phyloP scores from a whole-genome alignment of 1,140 invertebrate genomes.

The Sesamia nonagrioides region DNA sequence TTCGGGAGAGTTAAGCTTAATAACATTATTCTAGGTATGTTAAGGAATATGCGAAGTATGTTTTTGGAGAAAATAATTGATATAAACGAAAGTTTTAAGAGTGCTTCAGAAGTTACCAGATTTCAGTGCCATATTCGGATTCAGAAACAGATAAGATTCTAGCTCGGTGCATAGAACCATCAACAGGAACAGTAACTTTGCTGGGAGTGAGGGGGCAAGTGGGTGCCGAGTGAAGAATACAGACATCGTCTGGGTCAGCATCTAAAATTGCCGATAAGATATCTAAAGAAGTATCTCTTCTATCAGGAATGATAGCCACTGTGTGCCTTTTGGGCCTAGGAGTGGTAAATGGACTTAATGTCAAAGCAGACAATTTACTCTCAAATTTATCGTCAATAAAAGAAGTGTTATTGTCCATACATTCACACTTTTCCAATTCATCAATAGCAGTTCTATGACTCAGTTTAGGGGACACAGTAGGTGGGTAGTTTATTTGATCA shows the following conservation, averaged over 20 bases:
- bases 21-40: conserved; percentile 39
- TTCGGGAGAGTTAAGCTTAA: conserved; percentile 63
- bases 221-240: conserved; percentile 76
- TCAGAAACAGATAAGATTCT: conserved; percentile 88
- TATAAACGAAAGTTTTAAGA: background rate
- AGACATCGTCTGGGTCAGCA: conserved; percentile 83
- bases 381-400: conserved; percentile 84
- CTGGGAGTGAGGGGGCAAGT: conserved; percentile 82
- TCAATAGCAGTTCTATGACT: conserved; percentile 68
- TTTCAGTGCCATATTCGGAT: conserved; percentile 91
- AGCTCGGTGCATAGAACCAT: conserved; percentile 86
- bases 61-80: background rate
- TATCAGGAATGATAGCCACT: conserved; percentile 73
- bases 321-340: conserved; percentile 80
- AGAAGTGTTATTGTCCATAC: conserved; percentile 66
- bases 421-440: conserved; percentile 69
- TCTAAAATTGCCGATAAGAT: conserved; percentile 82
- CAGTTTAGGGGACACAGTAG: conserved; percentile 88
- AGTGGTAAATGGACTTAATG: conserved; percentile 82
- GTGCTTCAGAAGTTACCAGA: conserved; percentile 88
- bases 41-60: conserved; percentile 31
- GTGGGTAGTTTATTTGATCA: conserved; percentile 91
- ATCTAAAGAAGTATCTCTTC: conserved; percentile 76
- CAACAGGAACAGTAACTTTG: conserved; percentile 87
- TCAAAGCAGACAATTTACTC: conserved; percentile 75